Conservation (phyloP, 2,797 vertebrate genomes). For the Uromys caudimaculatus region DNA sequence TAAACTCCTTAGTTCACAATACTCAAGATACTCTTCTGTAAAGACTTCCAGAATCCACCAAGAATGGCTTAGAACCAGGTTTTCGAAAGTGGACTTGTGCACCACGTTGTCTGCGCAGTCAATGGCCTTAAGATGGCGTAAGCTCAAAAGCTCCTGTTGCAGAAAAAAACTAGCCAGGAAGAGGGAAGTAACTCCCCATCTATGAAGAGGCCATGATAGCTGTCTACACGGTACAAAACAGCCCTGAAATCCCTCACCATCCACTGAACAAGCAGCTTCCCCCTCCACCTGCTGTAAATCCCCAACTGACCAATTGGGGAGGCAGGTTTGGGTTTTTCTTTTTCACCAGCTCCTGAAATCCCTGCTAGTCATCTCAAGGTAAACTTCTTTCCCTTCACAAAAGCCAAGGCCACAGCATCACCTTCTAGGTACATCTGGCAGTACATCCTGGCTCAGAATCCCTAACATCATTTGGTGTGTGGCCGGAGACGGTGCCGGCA, state of each 20-base stretch:
- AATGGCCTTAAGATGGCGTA: not conserved
- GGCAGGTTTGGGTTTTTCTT: not conserved
- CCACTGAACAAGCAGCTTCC: not conserved
- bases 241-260: not conserved
- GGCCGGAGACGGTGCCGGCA: not conserved
- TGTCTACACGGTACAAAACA: not conserved
- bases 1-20: not conserved
- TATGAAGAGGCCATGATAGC: not conserved
- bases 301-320: not conserved
- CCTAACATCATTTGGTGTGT: fast-evolving
- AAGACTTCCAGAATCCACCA: not conserved
- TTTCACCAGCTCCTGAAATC: not conserved
- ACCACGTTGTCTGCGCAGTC: not conserved
- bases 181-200: not conserved
- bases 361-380: not conserved
- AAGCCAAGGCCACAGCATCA: not conserved
- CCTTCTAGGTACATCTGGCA: not conserved
- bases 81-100: not conserved
- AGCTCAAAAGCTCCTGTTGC: not conserved
- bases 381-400: not conserved
- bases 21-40: not conserved
- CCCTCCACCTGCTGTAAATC: no score
- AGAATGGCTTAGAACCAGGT: not conserved
- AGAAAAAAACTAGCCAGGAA: not conserved
- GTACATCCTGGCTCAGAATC: not conserved